A percentile compares a stretch with the other conserved stretches of the same genome.
Evolutionary conservation across 64 coral and sea anemone genomes (phyloP).

Genomic region (Dendronephthya gigantea): DNA sequence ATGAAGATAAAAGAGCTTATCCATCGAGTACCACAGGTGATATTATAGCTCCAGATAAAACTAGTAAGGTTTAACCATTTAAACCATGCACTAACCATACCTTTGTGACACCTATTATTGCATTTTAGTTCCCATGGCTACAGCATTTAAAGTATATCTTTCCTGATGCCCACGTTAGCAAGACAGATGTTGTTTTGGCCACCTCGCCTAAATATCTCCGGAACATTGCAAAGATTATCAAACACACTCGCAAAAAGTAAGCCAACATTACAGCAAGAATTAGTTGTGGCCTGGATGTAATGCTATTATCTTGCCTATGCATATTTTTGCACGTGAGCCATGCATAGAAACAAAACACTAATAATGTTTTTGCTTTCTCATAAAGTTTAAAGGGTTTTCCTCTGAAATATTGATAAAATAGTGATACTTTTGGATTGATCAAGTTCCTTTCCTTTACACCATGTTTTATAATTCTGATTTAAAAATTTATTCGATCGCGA

Average conservation of each 20-base stretch:
- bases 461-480: too few species aligned
- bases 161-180: neutral
- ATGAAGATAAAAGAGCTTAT: constrained; percentile 70
- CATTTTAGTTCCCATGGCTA: neutral
- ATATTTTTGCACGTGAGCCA: too few species aligned
- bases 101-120: neutral
- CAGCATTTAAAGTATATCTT: neutral
- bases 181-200: neutral
- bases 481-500: too few species aligned
- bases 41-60: neutral
- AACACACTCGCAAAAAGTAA: neutral
- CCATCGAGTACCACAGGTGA: constrained; percentile 70
- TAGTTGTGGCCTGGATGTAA: neutral
- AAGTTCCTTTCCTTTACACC: too few species aligned
- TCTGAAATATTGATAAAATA: too few species aligned
- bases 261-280: neutral
- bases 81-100: neutral
- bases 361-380: too few species aligned
- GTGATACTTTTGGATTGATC: too few species aligned
- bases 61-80: too few species aligned
- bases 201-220: neutral
- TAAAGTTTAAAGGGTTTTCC: too few species aligned
- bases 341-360: too few species aligned
- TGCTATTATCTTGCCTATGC: too few species aligned
- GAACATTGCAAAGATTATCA: neutral